These are phyloP conservation scores for Lutjanus erythropterus DNA, from an alignment of 2,113 vertebrate genomes.

Conservation along the genomic window DNA sequence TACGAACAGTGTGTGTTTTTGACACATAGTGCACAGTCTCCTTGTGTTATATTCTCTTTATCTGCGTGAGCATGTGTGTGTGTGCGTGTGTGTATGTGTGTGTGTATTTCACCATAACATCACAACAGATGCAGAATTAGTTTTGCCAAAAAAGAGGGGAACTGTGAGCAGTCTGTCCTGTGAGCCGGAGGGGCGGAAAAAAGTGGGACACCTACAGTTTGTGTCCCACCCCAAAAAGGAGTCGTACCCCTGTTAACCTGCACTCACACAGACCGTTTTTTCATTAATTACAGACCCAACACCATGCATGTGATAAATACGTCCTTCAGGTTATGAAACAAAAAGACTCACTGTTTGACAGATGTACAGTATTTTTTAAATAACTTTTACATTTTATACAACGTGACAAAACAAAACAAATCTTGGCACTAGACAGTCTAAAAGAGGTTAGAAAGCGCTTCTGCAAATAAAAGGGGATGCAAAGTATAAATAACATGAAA, in stretches of 20 bases:
- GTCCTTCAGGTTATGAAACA: background rate
- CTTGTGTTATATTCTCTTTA: background rate
- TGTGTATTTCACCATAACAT: slow-evolving; percentile 7
- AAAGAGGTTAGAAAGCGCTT: no score
- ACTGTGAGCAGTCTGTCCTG: slow-evolving; percentile 37
- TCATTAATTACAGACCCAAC: slow-evolving; percentile 20
- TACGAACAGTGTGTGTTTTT: background rate
- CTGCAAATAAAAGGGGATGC: no score
- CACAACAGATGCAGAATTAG: slow-evolving; percentile 28
- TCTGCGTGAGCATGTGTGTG: no score
- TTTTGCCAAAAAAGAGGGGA: slow-evolving; percentile 2
- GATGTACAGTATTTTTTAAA: background rate
- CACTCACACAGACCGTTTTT: background rate
- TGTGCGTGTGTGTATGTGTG: background rate
- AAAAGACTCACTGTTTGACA: background rate
- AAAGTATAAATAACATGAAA: no score
- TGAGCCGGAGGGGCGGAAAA: slow-evolving; percentile 1
- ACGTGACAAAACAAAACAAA: no score
- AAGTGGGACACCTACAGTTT: background rate
- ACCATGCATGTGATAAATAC: background rate
- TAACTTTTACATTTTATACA: no score
- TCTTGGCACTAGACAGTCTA: no score
- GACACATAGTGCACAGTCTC: background rate
- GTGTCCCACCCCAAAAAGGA: slow-evolving; percentile 2
- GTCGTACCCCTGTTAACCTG: background rate